Evolutionary conservation across 2,797 vertebrate species (phyloP).

Genomic region (Parauchenoglanis ngamensis): DNA sequence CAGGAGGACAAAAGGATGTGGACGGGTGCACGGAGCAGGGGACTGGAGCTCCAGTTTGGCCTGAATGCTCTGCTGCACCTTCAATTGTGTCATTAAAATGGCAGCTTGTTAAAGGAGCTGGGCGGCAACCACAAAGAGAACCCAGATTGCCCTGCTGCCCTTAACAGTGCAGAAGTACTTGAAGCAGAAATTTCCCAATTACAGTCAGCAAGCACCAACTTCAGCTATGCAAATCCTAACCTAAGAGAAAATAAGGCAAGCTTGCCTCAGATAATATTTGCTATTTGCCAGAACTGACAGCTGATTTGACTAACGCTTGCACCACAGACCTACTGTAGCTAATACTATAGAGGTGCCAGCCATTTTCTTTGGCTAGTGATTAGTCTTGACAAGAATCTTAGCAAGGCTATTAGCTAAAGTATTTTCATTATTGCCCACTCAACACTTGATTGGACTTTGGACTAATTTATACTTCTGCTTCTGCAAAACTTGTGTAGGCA

Average conservation of each 20-base stretch:
- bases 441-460: conserved; percentile 1
- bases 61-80: conserved; percentile 58
- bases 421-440: neutral
- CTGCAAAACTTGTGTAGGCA: neutral
- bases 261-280: conserved; percentile 14
- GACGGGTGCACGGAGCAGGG: neutral
- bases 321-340: neutral
- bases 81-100: conserved; percentile 61
- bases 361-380: conserved; percentile 17
- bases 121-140: conserved; percentile 42
- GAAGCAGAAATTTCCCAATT: conserved; percentile 43
- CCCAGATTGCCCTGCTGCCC: conserved; percentile 38
- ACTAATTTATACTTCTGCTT: neutral
- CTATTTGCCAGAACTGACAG: conserved; percentile 15
- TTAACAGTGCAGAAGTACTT: conserved; percentile 19
- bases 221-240: conserved; percentile 23
- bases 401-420: neutral
- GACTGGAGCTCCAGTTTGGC: conserved; percentile 14
- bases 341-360: neutral
- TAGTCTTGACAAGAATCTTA: conserved; percentile 20
- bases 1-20: conserved; percentile 36
- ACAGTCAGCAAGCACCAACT: conserved; percentile 25
- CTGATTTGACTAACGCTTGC: conserved; percentile 11
- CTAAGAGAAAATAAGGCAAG: neutral
- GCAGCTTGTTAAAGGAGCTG: conserved; percentile 58